phyloP scores from a whole-genome alignment of 2,797 vertebrate species.

The Rhodeus uyekii region DNA sequence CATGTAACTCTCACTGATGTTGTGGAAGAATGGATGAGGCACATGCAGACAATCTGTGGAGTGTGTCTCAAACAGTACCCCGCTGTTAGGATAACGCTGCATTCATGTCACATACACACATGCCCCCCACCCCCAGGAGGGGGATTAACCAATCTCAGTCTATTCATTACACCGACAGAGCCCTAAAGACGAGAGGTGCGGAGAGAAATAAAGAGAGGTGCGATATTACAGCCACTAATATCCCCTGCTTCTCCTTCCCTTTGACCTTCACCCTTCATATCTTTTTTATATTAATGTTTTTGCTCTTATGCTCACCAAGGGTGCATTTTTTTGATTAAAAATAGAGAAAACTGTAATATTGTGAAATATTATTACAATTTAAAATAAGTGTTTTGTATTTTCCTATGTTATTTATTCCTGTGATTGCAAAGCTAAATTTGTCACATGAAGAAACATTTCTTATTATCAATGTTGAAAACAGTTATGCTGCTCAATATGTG shows the following conservation, averaged over 20 bases:
- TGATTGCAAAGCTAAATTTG: background rate
- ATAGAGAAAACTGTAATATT: background rate
- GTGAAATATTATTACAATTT: background rate
- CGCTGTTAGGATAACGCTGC: background rate
- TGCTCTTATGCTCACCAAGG: background rate
- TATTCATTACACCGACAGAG: slow-evolving; percentile 53
- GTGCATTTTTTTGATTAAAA: background rate
- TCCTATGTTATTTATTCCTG: background rate
- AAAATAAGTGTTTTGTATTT: background rate
- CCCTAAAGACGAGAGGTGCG: slow-evolving; percentile 3
- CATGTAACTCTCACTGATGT: slow-evolving; percentile 12
- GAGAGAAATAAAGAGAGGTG: slow-evolving; percentile 43
- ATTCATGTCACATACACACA: background rate
- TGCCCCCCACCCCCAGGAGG: background rate
- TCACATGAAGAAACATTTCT: background rate
- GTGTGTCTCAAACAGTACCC: background rate
- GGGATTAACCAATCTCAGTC: background rate
- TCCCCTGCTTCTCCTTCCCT: background rate
- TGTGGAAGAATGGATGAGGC: slow-evolving; percentile 21
- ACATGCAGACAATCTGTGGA: slow-evolving; percentile 2
- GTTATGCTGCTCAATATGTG: background rate
- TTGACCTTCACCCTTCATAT: slow-evolving; percentile 5
- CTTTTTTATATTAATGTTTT: background rate
- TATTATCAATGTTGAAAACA: background rate
- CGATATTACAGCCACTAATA: slow-evolving; percentile 21